Percentiles rank a stretch among this genome's conserved stretches.
Evolutionary conservation across 2,113 vertebrate species (phyloP).

Genomic region (Carassius gibelio): DNA sequence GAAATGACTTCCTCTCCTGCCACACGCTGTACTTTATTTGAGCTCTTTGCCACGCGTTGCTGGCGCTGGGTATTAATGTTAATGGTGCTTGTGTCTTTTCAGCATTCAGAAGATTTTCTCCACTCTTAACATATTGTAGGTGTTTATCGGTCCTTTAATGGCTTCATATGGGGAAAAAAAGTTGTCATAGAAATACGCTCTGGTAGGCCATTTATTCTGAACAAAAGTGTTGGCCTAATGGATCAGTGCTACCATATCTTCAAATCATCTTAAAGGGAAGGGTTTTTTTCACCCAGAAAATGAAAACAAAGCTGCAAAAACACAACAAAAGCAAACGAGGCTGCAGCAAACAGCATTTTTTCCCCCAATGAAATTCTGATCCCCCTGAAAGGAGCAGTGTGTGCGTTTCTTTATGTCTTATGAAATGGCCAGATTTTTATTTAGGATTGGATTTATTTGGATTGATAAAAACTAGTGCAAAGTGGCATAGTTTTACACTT

Average conservation of each 20-base stretch:
- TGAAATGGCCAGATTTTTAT: not conserved
- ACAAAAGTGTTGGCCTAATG: constrained; percentile 1
- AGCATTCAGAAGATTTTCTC: not conserved
- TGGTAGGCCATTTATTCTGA: constrained; percentile 11
- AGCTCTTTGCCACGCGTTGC: not conserved
- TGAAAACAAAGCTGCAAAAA: not conserved
- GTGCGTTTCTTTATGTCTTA: not conserved
- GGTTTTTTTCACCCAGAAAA: not conserved
- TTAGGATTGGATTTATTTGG: not conserved
- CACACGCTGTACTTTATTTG: constrained; percentile 9
- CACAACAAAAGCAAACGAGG: not conserved
- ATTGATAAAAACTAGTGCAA: not conserved
- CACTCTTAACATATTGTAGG: constrained; percentile 7
- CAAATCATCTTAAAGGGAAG: not conserved
- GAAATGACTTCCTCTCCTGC: constrained; percentile 64
- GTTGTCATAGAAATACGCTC: not conserved
- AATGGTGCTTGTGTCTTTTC: constrained; percentile 24
- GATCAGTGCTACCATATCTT: not conserved
- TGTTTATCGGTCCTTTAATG: constrained; percentile 20
- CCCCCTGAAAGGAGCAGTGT: not conserved
- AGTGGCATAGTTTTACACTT: not conserved
- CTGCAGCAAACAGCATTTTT: not conserved
- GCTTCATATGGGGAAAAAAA: constrained; percentile 11
- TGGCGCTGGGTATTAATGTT: constrained; percentile 2
- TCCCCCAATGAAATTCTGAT: no score